Percentiles rank a stretch among this genome's conserved stretches.
These are phyloP conservation scores for Microctenopoma stevenorrisi DNA, from an alignment of 2,797 vertebrate species.

Conservation along the genomic window DNA sequence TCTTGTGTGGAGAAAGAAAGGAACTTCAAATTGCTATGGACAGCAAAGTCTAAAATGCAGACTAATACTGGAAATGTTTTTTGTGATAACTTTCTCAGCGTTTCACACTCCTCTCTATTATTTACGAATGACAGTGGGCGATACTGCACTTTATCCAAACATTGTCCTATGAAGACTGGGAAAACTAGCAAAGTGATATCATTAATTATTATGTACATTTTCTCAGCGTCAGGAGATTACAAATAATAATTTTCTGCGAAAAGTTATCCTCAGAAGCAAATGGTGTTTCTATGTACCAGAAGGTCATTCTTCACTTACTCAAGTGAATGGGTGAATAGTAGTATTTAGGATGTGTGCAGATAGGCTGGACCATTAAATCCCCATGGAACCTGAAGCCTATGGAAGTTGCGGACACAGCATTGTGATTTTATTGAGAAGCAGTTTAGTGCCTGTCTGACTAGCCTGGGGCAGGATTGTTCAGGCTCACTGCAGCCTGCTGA, in stretches of 20 bases:
- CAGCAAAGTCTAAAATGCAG: neutral
- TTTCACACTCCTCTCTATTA: neutral
- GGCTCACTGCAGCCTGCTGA: slow-evolving; percentile 81
- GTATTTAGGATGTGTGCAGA: slow-evolving; percentile 51
- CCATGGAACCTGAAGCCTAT: slow-evolving; percentile 65
- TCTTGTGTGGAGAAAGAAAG: slow-evolving; percentile 44
- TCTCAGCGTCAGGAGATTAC: slow-evolving; percentile 1
- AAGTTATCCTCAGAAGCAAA: neutral
- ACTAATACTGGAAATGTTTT: neutral
- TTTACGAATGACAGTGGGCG: slow-evolving; percentile 1
- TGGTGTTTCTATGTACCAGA: slow-evolving; percentile 5
- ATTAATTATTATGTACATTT: neutral
- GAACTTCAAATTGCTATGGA: neutral
- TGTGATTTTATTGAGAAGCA: slow-evolving; percentile 81
- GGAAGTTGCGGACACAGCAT: slow-evolving; percentile 75
- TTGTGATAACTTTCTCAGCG: slow-evolving; percentile 9
- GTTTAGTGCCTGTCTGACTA: slow-evolving; percentile 73
- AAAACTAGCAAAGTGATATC: slow-evolving; percentile 57
- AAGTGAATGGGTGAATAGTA: slow-evolving; percentile 28
- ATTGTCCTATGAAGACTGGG: slow-evolving; percentile 42
- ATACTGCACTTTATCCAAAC: slow-evolving; percentile 39
- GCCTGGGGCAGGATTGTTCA: slow-evolving; percentile 80
- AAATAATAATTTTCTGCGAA: slow-evolving; percentile 1
- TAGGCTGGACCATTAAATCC: slow-evolving; percentile 65
- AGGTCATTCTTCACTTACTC: neutral